A percentile compares a stretch with the other conserved stretches of the same genome.
Evolutionary conservation across 2,797 vertebrate species (phyloP).

Genomic region (Xerus rutilus): DNA sequence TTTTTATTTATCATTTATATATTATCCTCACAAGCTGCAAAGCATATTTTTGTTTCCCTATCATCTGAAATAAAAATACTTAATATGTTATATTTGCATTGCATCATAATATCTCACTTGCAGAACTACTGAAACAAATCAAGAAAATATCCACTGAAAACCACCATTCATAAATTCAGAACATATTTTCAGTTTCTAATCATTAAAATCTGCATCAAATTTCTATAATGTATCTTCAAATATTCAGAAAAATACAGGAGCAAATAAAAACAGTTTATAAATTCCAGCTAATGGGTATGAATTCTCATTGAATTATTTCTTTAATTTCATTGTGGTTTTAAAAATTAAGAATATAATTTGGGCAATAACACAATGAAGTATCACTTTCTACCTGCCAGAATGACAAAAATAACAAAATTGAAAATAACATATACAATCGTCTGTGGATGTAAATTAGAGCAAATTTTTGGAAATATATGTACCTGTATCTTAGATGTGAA

Average conservation of each 20-base stretch:
- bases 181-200: background rate
- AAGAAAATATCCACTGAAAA: conserved; percentile 33
- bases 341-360: background rate
- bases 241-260: background rate
- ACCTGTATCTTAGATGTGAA: background rate
- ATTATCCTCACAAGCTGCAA: background rate
- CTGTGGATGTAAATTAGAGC: no score
- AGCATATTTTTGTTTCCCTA: conserved; percentile 37
- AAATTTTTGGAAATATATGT: background rate
- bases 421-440: background rate
- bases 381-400: background rate
- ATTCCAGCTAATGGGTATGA: background rate
- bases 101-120: background rate
- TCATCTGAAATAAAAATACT: conserved; percentile 9
- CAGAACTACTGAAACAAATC: conserved; percentile 1
- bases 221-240: background rate
- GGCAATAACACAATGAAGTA: background rate
- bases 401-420: background rate
- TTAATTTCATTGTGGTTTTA: background rate
- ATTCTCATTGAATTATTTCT: background rate
- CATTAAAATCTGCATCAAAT: background rate
- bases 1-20: background rate
- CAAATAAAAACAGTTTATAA: background rate
- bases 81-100: background rate
- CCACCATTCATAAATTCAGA: background rate